phyloP scores from a whole-genome alignment of 2,888 invertebrate genomes.

The Pediacus dermestoides region DNA sequence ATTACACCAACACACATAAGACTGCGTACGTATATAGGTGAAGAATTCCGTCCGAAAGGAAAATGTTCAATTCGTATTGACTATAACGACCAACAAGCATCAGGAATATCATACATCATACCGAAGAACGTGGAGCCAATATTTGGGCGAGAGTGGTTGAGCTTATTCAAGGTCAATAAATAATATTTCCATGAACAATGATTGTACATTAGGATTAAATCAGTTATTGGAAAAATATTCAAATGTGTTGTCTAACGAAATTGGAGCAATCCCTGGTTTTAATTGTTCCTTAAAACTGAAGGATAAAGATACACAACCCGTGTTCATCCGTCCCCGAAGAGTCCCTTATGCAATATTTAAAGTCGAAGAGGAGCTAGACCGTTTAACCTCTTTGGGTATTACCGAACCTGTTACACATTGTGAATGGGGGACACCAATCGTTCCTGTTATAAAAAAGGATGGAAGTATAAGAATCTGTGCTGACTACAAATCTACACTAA shows the following conservation, averaged over 20 bases:
- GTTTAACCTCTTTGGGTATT: slow-evolving; percentile 1
- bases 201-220: background rate
- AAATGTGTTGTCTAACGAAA: background rate
- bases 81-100: background rate
- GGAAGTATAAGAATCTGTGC: slow-evolving; percentile 12
- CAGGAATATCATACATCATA: background rate
- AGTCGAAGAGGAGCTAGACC: slow-evolving; percentile 12
- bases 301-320: slow-evolving; percentile 5
- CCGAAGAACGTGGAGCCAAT: background rate
- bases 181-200: background rate
- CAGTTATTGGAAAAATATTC: background rate
- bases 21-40: slow-evolving; percentile 6
- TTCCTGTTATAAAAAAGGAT: slow-evolving; percentile 10
- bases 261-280: slow-evolving; percentile 3
- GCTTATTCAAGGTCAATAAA: background rate
- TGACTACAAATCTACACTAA: slow-evolving; percentile 10
- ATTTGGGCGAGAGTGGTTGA: slow-evolving; percentile 3
- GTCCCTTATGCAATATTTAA: slow-evolving; percentile 9
- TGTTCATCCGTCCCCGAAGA: slow-evolving; percentile 7
- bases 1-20: slow-evolving; percentile 3
- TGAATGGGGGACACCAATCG: slow-evolving; percentile 13
- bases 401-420: slow-evolving; percentile 7
- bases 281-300: background rate
- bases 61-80: no score
- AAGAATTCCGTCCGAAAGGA: slow-evolving; percentile 6